phyloP scores from a whole-genome alignment of 2,797 vertebrate genomes.

The Fringilla coelebs region DNA sequence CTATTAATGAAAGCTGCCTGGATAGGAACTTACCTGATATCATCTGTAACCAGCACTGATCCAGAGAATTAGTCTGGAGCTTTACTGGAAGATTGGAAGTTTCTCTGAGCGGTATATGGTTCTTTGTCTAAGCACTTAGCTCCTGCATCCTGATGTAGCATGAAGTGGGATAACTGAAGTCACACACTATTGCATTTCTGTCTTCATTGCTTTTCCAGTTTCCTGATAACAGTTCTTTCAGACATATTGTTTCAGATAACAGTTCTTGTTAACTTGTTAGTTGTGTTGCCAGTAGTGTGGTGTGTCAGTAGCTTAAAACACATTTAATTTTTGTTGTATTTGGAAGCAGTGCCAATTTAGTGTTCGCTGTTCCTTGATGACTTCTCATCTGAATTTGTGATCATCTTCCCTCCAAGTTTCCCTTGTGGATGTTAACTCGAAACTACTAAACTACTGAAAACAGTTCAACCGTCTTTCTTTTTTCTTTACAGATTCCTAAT shows the following conservation, averaged over 20 bases:
- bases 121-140: neutral
- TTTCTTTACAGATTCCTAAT: neutral
- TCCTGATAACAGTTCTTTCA: neutral
- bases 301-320: neutral
- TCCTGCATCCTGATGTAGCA: neutral
- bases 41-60: neutral
- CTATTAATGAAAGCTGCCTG: neutral
- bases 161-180: neutral
- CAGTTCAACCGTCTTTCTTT: neutral
- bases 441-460: neutral
- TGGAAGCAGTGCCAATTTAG: neutral
- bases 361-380: neutral
- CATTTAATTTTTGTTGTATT: neutral
- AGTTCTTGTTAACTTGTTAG: neutral
- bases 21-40: neutral
- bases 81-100: neutral
- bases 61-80: neutral
- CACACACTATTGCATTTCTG: neutral
- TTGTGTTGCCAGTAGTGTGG: neutral
- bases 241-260: neutral
- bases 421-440: accelerated
- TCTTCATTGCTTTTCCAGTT: neutral
- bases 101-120: neutral
- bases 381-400: neutral
- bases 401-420: neutral